Conservation (phyloP, 2,797 vertebrate species). For the Ctenopoma kingsleyae region DNA sequence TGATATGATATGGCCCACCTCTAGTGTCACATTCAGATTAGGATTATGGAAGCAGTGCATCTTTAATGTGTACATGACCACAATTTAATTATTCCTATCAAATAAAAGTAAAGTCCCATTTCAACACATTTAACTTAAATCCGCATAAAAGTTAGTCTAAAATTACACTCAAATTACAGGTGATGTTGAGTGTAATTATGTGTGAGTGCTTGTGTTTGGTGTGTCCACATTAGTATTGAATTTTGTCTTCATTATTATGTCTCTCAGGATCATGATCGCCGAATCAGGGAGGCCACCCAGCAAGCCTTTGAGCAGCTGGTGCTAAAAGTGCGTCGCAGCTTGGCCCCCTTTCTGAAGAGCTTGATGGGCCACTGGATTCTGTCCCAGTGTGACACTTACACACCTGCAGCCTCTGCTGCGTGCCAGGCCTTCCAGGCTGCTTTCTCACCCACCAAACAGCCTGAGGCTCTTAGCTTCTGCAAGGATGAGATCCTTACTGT, state of each 20-base stretch:
- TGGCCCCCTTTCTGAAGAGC: conserved; percentile 96
- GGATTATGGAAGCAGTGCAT: not conserved
- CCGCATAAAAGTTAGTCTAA: not conserved
- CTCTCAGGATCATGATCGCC: conserved; percentile 93
- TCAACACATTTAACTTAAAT: no score
- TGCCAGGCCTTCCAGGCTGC: conserved; percentile 92
- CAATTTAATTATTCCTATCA: not conserved
- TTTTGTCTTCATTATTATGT: conserved; percentile 24
- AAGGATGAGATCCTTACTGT: conserved; percentile 95
- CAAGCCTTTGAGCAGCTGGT: conserved; percentile 96
- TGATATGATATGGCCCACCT: no score
- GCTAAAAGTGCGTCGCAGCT: conserved; percentile 94
- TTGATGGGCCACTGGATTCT: conserved; percentile 98
- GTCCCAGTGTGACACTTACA: conserved; percentile 94
- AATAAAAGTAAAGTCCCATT: not conserved
- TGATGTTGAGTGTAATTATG: not conserved
- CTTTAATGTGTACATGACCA: not conserved
- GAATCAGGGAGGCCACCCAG: conserved; percentile 96
- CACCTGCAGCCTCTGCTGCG: conserved; percentile 93
- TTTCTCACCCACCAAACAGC: conserved; percentile 93
- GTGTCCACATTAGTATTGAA: not conserved
- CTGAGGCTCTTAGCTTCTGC: conserved; percentile 95
- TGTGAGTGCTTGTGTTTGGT: not conserved
- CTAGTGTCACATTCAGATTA: not conserved
- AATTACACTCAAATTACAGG: not conserved